Conservation (phyloP, 2,888 invertebrate species). For the Watsonalla binaria region DNA sequence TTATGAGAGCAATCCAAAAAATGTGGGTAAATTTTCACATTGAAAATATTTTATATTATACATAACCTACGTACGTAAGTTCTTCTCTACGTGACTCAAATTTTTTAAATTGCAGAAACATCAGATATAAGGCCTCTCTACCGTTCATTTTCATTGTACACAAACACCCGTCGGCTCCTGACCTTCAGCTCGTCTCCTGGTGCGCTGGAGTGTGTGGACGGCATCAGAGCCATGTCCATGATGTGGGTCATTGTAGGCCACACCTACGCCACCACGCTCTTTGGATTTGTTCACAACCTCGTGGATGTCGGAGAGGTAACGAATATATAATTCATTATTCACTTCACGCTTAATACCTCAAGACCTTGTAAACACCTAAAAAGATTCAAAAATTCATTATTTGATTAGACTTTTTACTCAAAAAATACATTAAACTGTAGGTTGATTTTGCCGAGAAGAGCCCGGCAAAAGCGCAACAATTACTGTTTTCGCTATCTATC, state of each 20-base stretch:
- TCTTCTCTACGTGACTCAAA: not conserved
- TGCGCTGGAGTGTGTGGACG: conserved; percentile 60
- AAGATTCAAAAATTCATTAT: no score
- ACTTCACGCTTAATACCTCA: not conserved
- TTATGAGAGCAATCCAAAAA: no score
- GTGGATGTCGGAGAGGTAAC: conserved; percentile 28
- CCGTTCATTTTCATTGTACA: conserved; percentile 53
- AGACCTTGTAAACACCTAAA: not conserved
- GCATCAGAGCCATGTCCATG: conserved; percentile 63
- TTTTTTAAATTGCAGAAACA: conserved; percentile 20
- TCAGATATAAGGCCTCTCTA: conserved; percentile 23
- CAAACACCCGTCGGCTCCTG: conserved; percentile 56
- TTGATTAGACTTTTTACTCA: no score
- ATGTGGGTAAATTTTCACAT: no score
- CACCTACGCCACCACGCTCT: conserved; percentile 37
- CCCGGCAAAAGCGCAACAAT: no score
- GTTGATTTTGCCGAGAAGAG: no score
- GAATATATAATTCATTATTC: conserved; percentile 1
- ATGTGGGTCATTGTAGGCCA: conserved; percentile 69
- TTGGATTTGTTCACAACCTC: conserved; percentile 38
- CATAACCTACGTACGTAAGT: no score
- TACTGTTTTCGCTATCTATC: not conserved
- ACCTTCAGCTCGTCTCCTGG: conserved; percentile 39
- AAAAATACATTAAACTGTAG: no score
- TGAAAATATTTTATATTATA: no score